Conservation (phyloP, 2,113 vertebrate species). For the Puntigrus tetrazona region DNA sequence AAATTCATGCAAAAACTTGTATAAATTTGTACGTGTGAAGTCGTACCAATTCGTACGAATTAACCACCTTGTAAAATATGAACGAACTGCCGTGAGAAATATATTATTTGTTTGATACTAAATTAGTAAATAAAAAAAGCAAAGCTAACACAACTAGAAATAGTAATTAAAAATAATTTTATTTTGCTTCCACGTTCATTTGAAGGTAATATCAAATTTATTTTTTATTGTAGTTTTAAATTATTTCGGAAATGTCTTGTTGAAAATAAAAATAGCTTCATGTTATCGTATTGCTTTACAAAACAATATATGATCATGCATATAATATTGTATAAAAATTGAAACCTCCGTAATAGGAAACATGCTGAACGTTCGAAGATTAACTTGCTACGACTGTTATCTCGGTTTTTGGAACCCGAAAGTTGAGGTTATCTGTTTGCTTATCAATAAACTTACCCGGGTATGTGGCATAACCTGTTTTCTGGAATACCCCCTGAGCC, state of each 20-base stretch:
- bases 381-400: not conserved
- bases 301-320: not conserved
- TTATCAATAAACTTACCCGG: not conserved
- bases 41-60: too few relatives aligned
- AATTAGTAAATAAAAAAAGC: not conserved
- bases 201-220: not conserved
- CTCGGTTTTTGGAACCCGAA: not conserved
- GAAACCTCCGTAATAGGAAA: not conserved
- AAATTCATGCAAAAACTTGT: too few relatives aligned
- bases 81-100: too few relatives aligned
- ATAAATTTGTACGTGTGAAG: too few relatives aligned
- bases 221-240: not conserved
- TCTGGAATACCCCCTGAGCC: not conserved
- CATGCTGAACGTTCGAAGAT: not conserved
- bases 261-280: not conserved
- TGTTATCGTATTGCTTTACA: not conserved
- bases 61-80: too few relatives aligned
- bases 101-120: not conserved
- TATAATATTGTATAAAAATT: not conserved
- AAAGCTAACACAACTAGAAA: too few relatives aligned
- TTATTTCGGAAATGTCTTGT: not conserved
- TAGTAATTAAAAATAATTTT: too few relatives aligned
- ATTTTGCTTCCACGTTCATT: not conserved
- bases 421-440: not conserved
- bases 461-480: conserved; percentile 12